These are phyloP conservation scores for Pseudococcus longispinus DNA, from an alignment of 2,888 invertebrate species.

Conservation along the genomic window DNA sequence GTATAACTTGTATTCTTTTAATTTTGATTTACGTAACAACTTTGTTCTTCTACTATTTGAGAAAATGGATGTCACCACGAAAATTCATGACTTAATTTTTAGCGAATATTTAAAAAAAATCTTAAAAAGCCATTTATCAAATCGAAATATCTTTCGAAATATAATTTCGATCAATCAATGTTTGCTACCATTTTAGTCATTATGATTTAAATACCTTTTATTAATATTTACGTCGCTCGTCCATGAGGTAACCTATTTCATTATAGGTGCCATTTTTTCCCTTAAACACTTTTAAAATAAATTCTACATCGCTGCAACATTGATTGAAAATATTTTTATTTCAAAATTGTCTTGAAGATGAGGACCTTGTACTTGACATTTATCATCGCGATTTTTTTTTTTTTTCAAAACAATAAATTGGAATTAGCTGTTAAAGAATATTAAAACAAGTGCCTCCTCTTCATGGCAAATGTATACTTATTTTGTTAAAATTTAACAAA, in stretches of 20 bases:
- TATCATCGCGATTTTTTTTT: not conserved
- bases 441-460: conserved; percentile 60
- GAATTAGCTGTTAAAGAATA: conserved; percentile 4
- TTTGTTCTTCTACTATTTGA: conserved; percentile 91
- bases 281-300: not conserved
- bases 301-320: not conserved
- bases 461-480: conserved; percentile 59
- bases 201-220: not conserved
- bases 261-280: conserved; percentile 19
- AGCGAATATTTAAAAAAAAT: conserved; percentile 23
- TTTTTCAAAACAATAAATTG: not conserved
- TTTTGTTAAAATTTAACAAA: conserved; percentile 48
- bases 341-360: conserved; percentile 60
- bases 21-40: conserved; percentile 89
- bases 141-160: conserved; percentile 21
- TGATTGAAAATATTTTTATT: conserved; percentile 48
- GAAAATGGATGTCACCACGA: conserved; percentile 86
- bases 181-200: conserved; percentile 4
- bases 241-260: not conserved
- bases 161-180: conserved; percentile 29
- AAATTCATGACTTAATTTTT: conserved; percentile 73
- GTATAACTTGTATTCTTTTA: conserved; percentile 88
- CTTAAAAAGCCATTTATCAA: conserved; percentile 26
- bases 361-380: conserved; percentile 59
- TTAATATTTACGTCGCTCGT: not conserved